Evolutionary conservation across 2,888 invertebrate species (phyloP).

Genomic region (Syritta pipiens): DNA sequence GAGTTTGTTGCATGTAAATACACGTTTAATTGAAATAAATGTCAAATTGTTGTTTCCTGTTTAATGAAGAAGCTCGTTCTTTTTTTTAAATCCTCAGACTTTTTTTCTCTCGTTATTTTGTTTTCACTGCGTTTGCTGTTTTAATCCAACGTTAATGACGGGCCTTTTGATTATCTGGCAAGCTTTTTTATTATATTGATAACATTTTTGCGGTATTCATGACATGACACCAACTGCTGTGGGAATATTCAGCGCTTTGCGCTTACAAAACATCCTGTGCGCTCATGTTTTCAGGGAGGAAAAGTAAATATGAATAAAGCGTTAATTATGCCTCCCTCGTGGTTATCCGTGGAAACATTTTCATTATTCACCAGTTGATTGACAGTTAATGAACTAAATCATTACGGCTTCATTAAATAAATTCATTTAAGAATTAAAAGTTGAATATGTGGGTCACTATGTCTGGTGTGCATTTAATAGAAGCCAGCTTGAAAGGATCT

Average conservation of each 20-base stretch:
- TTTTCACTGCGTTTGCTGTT: neutral
- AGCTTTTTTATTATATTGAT: neutral
- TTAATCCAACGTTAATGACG: neutral
- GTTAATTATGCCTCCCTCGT: neutral
- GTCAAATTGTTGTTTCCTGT: conserved; percentile 18
- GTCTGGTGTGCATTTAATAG: no score
- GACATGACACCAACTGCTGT: neutral
- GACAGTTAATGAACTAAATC: neutral
- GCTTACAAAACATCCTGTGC: no score
- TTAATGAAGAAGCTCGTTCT: neutral
- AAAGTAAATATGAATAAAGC: no score
- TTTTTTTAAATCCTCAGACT: neutral
- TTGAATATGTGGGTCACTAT: no score
- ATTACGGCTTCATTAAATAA: neutral
- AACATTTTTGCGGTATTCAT: neutral
- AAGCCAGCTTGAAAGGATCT: no score
- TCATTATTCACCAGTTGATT: neutral
- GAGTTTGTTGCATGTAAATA: conserved; percentile 20
- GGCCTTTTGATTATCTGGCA: neutral
- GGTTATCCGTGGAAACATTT: neutral
- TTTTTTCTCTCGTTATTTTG: neutral
- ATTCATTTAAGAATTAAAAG: neutral
- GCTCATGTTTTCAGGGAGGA: neutral
- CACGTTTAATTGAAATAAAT: conserved; percentile 37
- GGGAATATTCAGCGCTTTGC: no score